phyloP scores from a whole-genome alignment of 2,113 vertebrate species.

The Rousettus leschenaultii region DNA sequence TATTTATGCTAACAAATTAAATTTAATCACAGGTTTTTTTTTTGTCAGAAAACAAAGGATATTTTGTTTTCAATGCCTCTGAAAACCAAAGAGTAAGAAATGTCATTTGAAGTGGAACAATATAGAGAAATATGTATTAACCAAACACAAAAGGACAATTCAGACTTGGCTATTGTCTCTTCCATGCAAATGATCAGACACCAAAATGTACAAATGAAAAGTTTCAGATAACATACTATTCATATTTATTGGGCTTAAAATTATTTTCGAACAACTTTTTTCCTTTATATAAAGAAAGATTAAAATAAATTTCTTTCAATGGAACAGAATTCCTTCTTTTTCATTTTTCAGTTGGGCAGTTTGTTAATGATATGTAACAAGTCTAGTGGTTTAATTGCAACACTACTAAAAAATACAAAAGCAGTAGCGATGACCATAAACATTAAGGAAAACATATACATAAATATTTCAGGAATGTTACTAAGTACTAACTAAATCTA shows the following conservation, averaged over 20 bases:
- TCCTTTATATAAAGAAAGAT: constrained; percentile 72
- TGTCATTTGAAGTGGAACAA: constrained; percentile 74
- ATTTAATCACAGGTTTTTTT: constrained; percentile 80
- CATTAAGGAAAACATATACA: background rate
- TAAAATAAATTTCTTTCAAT: constrained; percentile 81
- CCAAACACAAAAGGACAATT: constrained; percentile 84
- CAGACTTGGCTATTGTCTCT: constrained; percentile 80
- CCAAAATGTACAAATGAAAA: constrained; percentile 82
- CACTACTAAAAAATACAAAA: constrained; percentile 51
- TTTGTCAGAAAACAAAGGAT: constrained; percentile 81
- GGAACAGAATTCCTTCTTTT: constrained; percentile 71
- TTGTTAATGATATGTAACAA: constrained; percentile 67
- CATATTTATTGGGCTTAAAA: constrained; percentile 73
- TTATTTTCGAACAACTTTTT: constrained; percentile 68
- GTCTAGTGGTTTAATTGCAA: constrained; percentile 46
- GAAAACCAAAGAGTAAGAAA: constrained; percentile 73
- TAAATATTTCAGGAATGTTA: background rate
- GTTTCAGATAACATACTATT: constrained; percentile 80
- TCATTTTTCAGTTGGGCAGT: constrained; percentile 80
- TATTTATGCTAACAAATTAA: constrained; percentile 88
- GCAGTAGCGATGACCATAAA: constrained; percentile 31
- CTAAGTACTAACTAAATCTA: constrained; percentile 6
- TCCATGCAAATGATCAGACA: constrained; percentile 86
- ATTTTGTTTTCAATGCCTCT: constrained; percentile 75
- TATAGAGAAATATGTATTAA: constrained; percentile 79